These are phyloP conservation scores for Thermophis baileyi DNA, from an alignment of 2,113 vertebrate genomes.

Conservation along the genomic window DNA sequence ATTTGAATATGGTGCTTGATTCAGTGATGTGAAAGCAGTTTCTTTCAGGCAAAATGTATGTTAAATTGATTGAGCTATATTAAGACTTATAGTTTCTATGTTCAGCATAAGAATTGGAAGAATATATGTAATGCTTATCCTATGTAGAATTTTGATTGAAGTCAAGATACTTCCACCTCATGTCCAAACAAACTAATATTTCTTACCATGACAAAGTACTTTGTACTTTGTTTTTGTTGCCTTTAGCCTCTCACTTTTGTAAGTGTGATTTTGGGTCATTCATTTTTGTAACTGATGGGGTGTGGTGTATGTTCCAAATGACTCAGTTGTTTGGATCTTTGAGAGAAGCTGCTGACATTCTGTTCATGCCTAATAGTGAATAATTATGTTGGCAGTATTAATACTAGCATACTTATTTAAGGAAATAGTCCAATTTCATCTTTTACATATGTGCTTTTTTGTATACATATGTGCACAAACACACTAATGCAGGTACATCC, in stretches of 20 bases:
- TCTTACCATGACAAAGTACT: neutral
- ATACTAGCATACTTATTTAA: neutral
- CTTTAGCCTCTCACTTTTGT: neutral
- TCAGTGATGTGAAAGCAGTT: neutral
- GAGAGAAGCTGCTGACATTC: neutral
- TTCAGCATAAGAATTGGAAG: neutral
- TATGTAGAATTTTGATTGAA: neutral
- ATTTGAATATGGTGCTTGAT: neutral
- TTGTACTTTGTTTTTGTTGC: neutral
- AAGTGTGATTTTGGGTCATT: neutral
- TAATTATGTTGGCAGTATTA: neutral
- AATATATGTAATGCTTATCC: neutral
- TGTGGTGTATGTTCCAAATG: neutral
- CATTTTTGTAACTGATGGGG: neutral
- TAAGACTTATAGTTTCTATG: neutral
- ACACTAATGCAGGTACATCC: neutral
- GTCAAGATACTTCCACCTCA: neutral
- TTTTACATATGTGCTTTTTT: neutral
- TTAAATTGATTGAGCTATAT: too few species aligned
- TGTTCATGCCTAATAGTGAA: neutral
- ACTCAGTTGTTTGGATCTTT: neutral
- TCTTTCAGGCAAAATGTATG: neutral
- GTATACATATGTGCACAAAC: neutral
- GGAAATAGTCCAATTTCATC: neutral
- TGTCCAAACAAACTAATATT: neutral